These are phyloP conservation scores for Diplodus puntazzo DNA, from an alignment of 2,797 vertebrate species.

Conservation along the genomic window DNA sequence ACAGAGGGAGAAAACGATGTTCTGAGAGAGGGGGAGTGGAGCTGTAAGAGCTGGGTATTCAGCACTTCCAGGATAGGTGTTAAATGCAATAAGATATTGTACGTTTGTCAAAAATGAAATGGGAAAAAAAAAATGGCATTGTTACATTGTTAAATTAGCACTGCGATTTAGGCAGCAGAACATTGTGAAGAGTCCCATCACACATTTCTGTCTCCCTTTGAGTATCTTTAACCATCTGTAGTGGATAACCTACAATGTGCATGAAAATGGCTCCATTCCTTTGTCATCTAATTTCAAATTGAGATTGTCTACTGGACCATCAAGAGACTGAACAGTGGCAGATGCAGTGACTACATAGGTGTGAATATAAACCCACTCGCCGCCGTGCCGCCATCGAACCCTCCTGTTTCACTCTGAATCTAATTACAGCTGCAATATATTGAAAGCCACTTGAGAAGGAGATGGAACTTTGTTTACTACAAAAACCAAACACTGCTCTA, in stretches of 20 bases:
- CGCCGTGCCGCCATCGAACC: constrained; percentile 75
- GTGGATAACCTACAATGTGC: constrained; percentile 76
- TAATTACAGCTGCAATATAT: constrained; percentile 81
- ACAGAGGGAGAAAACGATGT: constrained; percentile 79
- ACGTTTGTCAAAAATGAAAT: constrained; percentile 75
- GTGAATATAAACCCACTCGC: constrained; percentile 79
- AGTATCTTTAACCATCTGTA: constrained; percentile 84
- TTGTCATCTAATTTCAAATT: constrained; percentile 83
- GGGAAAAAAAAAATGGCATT: constrained; percentile 62
- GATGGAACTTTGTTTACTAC: constrained; percentile 79
- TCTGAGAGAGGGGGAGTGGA: constrained; percentile 69
- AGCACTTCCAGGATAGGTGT: constrained; percentile 84
- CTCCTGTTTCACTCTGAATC: constrained; percentile 82
- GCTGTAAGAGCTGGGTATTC: constrained; percentile 76
- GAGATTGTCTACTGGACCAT: constrained; percentile 80
- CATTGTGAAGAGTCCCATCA: constrained; percentile 74
- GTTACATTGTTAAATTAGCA: constrained; percentile 83
- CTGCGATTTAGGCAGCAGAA: constrained; percentile 75
- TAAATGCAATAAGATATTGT: constrained; percentile 84
- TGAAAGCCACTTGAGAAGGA: constrained; percentile 75
- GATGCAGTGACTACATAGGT: constrained; percentile 79
- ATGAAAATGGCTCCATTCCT: constrained; percentile 79
- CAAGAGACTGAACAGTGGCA: constrained; percentile 80
- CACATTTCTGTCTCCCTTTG: constrained; percentile 77
- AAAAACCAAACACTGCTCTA: constrained; percentile 66